phyloP scores from a whole-genome alignment of 2,888 invertebrate genomes.

The Lithosia quadra region DNA sequence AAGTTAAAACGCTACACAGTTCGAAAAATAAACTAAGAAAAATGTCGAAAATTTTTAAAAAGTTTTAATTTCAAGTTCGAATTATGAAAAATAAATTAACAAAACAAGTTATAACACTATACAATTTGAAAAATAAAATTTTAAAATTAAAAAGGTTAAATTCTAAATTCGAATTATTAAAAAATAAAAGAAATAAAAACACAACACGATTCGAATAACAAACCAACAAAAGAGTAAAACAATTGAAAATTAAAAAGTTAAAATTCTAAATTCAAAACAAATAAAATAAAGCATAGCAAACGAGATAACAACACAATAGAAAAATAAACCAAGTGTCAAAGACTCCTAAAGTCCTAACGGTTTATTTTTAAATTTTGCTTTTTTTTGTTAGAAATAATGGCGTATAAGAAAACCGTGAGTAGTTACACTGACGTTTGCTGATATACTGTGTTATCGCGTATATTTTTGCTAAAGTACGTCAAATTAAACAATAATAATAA shows the following conservation, averaged over 20 bases:
- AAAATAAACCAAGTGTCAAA: not conserved
- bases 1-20: not conserved
- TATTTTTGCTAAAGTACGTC: conserved; percentile 34
- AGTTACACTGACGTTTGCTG: conserved; percentile 7
- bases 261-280: not conserved
- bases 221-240: no score
- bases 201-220: no score
- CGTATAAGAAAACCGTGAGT: not conserved
- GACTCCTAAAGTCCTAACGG: not conserved
- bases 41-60: not conserved
- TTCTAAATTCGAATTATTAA: no score
- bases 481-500: conserved; percentile 15
- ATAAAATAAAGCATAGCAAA: not conserved
- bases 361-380: not conserved
- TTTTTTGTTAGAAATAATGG: not conserved
- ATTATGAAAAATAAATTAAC: no score
- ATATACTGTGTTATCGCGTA: conserved; percentile 33
- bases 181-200: no score
- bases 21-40: not conserved
- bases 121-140: no score
- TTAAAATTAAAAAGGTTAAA: no score
- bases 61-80: no score
- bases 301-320: not conserved
- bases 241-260: not conserved
- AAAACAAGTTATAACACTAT: no score